A percentile compares a stretch with the other conserved stretches of the same genome.
These are phyloP conservation scores for Osmerus mordax DNA, from an alignment of 2,113 vertebrate species.

Conservation along the genomic window DNA sequence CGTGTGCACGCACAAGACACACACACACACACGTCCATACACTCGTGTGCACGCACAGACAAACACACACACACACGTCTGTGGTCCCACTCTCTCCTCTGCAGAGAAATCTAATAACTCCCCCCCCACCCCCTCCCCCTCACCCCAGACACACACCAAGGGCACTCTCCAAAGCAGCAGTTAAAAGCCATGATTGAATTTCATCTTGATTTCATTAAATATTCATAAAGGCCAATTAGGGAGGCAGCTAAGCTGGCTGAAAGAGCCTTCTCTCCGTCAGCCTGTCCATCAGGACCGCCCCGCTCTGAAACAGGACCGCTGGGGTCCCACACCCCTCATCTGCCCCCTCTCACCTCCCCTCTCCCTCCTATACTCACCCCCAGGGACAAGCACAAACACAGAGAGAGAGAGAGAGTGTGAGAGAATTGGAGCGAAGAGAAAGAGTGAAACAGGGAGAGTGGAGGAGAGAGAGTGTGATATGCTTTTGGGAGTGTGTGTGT, in stretches of 20 bases:
- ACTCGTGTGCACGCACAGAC: constrained; percentile 35
- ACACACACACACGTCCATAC: constrained; percentile 20
- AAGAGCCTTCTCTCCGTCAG: constrained; percentile 81
- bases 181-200: constrained; percentile 91
- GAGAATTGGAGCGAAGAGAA: too few relatives aligned
- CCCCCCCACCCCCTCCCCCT: constrained; percentile 12
- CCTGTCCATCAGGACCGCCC: constrained; percentile 76
- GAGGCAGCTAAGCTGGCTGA: constrained; percentile 79
- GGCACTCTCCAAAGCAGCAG: constrained; percentile 74
- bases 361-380: constrained; percentile 19
- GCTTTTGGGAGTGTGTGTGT: not conserved
- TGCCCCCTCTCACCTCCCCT: constrained; percentile 1
- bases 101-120: constrained; percentile 76
- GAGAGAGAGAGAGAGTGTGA: not conserved
- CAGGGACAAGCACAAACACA: not conserved
- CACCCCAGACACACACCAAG: too few relatives aligned
- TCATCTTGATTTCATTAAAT: constrained; percentile 92
- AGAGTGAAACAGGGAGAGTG: not conserved
- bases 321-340: not conserved
- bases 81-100: constrained; percentile 36
- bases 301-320: constrained; percentile 68
- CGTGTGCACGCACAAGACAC: constrained; percentile 26
- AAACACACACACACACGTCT: not conserved
- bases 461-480: not conserved
- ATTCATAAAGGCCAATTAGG: constrained; percentile 98